Conservation (phyloP, 2,113 vertebrate species). For the Hyperoodon ampullatus region DNA sequence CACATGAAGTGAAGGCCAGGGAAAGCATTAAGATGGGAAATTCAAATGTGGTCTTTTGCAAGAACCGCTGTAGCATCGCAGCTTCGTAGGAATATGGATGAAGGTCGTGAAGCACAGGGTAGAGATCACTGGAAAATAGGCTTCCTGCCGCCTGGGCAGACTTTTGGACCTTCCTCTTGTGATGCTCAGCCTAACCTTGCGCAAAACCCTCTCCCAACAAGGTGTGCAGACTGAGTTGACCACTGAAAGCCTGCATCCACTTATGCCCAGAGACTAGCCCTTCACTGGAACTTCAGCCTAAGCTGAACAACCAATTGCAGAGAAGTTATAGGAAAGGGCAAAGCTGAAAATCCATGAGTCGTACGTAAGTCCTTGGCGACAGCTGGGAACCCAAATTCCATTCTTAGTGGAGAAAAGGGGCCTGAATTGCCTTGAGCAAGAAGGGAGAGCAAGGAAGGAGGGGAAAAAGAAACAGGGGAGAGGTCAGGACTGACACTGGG, state of each 20-base stretch:
- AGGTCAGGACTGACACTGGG: background rate
- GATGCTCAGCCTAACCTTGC: background rate
- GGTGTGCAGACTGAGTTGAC: background rate
- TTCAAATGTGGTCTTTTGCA: background rate
- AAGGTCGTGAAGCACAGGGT: background rate
- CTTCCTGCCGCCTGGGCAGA: background rate
- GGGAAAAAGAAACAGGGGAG: background rate
- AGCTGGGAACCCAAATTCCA: background rate
- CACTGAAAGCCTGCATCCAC: background rate
- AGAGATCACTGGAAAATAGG: background rate
- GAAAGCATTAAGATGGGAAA: background rate
- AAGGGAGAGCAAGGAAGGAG: background rate
- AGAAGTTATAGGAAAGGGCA: background rate
- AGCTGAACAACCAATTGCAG: background rate
- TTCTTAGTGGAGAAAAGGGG: background rate
- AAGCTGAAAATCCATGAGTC: background rate
- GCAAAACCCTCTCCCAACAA: background rate
- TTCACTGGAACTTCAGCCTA: background rate
- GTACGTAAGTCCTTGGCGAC: background rate
- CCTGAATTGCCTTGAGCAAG: background rate
- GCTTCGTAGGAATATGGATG: slow-evolving; percentile 26
- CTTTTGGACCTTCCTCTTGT: background rate
- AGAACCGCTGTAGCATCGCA: background rate
- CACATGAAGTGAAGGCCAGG: background rate
- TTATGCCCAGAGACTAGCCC: no score